A percentile compares a stretch with the other conserved stretches of the same genome.
These are phyloP conservation scores for Lontra canadensis DNA, from an alignment of 2,113 vertebrate species.

Conservation along the genomic window DNA sequence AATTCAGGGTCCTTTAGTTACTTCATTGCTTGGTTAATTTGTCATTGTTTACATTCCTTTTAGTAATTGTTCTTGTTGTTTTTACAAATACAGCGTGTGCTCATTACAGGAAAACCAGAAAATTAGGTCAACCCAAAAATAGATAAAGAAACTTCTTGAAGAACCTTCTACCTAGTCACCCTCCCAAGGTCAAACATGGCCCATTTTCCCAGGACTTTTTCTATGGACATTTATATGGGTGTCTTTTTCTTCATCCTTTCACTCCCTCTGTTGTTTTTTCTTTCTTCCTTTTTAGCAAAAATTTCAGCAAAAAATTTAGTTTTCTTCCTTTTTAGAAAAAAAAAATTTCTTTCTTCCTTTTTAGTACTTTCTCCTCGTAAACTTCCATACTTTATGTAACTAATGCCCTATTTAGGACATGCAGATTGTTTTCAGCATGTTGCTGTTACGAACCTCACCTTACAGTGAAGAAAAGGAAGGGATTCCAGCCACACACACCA, in stretches of 20 bases:
- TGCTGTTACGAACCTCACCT: neutral
- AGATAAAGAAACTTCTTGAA: neutral
- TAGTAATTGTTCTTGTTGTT: neutral
- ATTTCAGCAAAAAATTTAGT: too few relatives aligned
- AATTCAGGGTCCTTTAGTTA: neutral
- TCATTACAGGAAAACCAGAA: neutral
- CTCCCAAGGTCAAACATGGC: neutral
- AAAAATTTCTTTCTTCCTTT: neutral
- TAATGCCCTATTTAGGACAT: neutral
- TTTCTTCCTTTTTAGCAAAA: neutral
- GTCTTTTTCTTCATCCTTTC: neutral
- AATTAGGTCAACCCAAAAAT: neutral
- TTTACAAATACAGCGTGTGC: neutral
- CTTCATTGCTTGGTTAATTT: neutral
- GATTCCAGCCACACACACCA: rapidly evolving
- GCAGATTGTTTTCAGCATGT: neutral
- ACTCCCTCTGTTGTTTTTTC: neutral
- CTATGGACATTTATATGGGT: neutral
- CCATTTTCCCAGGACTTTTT: neutral
- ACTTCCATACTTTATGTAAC: neutral
- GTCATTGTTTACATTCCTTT: conserved; percentile 3
- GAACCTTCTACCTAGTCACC: too few relatives aligned
- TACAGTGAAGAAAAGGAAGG: neutral
- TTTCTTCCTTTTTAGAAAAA: neutral
- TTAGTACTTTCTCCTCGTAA: conserved; percentile 19